These are phyloP conservation scores for Rhinoraja longicauda DNA, from an alignment of 2,797 vertebrate genomes.

Conservation along the genomic window DNA sequence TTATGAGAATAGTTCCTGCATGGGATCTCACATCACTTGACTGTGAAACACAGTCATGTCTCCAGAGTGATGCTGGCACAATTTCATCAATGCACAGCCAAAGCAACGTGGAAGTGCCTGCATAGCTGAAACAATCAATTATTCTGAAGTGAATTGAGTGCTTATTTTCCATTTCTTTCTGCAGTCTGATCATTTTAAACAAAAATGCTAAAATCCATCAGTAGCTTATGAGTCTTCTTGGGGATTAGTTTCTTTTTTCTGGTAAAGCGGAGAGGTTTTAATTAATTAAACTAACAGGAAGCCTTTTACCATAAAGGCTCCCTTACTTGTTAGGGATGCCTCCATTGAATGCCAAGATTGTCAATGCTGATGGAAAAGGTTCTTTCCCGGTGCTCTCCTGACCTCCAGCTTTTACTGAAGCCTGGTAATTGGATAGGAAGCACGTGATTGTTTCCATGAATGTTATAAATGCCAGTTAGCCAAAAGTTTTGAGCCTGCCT, in stretches of 20 bases:
- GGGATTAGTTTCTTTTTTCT: not conserved
- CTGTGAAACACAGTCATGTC: not conserved
- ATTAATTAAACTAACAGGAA: not conserved
- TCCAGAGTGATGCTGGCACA: not conserved
- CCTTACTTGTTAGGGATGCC: not conserved
- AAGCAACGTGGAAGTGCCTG: not conserved
- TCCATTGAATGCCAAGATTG: not conserved
- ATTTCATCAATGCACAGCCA: not conserved
- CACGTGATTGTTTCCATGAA: not conserved
- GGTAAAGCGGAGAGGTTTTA: not conserved
- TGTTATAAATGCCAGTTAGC: not conserved
- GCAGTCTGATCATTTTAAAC: not conserved
- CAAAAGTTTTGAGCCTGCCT: not conserved
- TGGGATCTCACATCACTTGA: not conserved
- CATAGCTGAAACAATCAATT: not conserved
- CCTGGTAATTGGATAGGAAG: not conserved
- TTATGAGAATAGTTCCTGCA: not conserved
- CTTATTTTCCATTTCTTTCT: not conserved
- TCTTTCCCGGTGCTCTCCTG: not conserved
- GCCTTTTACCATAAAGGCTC: not conserved
- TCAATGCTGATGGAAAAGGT: not conserved
- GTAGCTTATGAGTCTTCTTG: not conserved
- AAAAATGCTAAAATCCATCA: not conserved
- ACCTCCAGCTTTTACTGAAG: not conserved
- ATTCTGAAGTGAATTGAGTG: not conserved